Percentiles rank a stretch among this genome's conserved stretches.
These are phyloP conservation scores for Dryadula phaetusa DNA, from an alignment of 2,888 invertebrate genomes.

Conservation along the genomic window DNA sequence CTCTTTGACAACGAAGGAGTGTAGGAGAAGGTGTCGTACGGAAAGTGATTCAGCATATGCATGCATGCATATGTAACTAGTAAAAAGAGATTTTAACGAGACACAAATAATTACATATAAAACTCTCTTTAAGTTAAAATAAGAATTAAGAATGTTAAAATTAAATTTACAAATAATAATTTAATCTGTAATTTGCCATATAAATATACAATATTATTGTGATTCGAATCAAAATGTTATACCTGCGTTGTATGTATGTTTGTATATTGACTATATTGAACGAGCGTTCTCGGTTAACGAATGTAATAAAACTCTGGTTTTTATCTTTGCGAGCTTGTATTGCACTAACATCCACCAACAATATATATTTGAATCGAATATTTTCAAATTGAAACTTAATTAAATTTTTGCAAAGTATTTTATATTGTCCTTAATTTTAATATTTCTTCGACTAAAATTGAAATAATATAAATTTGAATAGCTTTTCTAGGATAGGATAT, in stretches of 20 bases:
- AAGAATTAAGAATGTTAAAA: too few species aligned
- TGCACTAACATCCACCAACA: not conserved
- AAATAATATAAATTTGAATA: not conserved
- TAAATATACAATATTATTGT: not conserved
- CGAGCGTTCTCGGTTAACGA: conserved; percentile 7
- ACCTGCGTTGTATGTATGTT: not conserved
- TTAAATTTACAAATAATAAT: too few species aligned
- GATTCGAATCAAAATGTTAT: not conserved
- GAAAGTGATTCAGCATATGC: too few species aligned
- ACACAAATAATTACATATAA: too few species aligned
- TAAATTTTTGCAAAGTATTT: not conserved
- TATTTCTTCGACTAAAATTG: not conserved
- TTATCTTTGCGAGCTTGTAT: conserved; percentile 12
- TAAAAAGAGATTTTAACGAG: too few species aligned
- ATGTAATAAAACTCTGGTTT: conserved; percentile 9
- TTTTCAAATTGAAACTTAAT: conserved; percentile 3
- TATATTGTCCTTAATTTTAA: too few species aligned
- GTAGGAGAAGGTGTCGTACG: too few species aligned
- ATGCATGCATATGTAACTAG: too few species aligned
- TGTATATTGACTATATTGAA: conserved; percentile 3
- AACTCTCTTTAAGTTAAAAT: too few species aligned
- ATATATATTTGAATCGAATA: not conserved
- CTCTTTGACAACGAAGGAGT: too few species aligned
- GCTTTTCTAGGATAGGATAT: not conserved
- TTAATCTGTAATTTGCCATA: not conserved